A percentile compares a stretch with the other conserved stretches of the same genome.
These are phyloP conservation scores for Neoaliturus tenellus DNA, from an alignment of 2,888 invertebrate species.

Conservation along the genomic window DNA sequence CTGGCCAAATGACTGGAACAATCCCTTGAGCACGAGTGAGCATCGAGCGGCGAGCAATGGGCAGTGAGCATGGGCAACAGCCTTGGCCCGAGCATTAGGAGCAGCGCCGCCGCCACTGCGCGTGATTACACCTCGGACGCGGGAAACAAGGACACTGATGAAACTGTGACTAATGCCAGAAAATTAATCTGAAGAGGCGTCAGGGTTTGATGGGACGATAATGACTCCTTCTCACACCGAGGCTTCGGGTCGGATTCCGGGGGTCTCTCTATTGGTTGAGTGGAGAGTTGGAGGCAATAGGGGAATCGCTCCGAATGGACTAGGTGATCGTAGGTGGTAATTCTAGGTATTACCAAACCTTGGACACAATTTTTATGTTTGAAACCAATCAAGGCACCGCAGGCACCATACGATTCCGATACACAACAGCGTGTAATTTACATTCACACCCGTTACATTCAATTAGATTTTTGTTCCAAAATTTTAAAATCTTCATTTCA, in stretches of 20 bases:
- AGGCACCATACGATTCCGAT: too few species aligned
- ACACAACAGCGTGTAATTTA: too few species aligned
- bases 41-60: background rate
- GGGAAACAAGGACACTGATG: background rate
- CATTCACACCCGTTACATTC: too few species aligned
- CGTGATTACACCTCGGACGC: background rate
- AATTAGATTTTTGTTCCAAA: too few species aligned
- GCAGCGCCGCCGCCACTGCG: background rate
- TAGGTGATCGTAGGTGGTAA: too few species aligned
- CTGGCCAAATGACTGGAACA: conserved; percentile 27
- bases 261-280: background rate
- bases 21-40: conserved; percentile 1
- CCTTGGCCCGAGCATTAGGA: background rate
- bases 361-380: too few species aligned
- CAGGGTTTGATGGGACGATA: background rate
- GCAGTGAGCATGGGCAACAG: background rate
- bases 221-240: background rate
- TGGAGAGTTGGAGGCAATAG: too few species aligned
- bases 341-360: too few species aligned
- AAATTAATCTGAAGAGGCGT: conserved; percentile 9
- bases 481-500: too few species aligned
- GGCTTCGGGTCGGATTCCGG: background rate
- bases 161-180: conserved; percentile 12
- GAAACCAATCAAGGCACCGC: too few species aligned
- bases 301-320: too few species aligned